Evolutionary conservation across 1,140 invertebrate genomes (phyloP).

Genomic region (Araneus ventricosus): DNA sequence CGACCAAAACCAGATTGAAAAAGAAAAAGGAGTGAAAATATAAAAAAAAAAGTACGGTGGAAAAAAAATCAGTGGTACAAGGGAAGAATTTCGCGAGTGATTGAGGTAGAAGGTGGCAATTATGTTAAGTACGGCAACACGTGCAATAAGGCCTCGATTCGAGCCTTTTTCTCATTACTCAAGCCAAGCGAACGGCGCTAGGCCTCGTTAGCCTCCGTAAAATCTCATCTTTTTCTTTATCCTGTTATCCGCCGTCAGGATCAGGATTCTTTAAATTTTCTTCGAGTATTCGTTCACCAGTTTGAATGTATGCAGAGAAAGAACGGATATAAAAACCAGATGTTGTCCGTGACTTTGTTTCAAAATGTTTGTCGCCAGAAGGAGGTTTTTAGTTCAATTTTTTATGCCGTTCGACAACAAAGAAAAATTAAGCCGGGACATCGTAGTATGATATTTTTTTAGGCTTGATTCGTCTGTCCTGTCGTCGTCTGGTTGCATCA

Average conservation of each 20-base stretch:
- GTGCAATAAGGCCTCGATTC: constrained; percentile 29
- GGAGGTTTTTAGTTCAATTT: neutral
- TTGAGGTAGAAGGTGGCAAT: constrained; percentile 55
- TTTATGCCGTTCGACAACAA: neutral
- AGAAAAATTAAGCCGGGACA: too few relatives aligned
- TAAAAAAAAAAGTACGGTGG: neutral
- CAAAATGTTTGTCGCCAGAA: neutral
- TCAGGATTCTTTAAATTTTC: neutral
- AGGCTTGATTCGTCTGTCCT: too few relatives aligned
- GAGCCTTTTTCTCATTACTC: constrained; percentile 53
- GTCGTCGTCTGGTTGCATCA: too few relatives aligned
- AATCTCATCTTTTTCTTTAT: neutral
- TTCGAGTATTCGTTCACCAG: neutral
- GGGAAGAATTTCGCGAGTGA: constrained; percentile 33
- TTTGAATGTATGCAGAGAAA: too few relatives aligned
- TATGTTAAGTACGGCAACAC: constrained; percentile 65
- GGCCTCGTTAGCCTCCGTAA: constrained; percentile 20
- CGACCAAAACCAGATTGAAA: neutral
- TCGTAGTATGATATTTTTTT: too few relatives aligned
- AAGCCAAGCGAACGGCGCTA: neutral
- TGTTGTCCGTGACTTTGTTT: neutral
- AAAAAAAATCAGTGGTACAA: neutral
- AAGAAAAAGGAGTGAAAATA: neutral
- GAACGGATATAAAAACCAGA: neutral
- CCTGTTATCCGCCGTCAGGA: neutral